Evolutionary conservation across 2,797 vertebrate genomes (phyloP).

Genomic region (Sebastiscus albofasciatus): DNA sequence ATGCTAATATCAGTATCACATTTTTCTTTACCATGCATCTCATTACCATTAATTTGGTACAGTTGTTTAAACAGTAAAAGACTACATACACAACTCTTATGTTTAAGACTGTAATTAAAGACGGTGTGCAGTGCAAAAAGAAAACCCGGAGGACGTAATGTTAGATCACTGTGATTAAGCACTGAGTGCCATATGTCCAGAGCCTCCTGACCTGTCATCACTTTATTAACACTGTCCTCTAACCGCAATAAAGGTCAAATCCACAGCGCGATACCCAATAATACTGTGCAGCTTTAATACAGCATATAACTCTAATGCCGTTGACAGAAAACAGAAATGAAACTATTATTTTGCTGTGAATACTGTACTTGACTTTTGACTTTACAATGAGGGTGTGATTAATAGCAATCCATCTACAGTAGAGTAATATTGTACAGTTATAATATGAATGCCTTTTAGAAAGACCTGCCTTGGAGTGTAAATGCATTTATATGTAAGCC

Average conservation of each 20-base stretch:
- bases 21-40: constrained; percentile 46
- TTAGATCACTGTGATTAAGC: constrained; percentile 40
- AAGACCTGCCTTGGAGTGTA: neutral
- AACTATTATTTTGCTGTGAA: neutral
- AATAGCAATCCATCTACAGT: too few species aligned
- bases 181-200: constrained; percentile 35
- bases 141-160: constrained; percentile 19
- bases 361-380: neutral
- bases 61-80: constrained; percentile 50
- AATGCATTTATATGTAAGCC: neutral
- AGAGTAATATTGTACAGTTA: neutral
- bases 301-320: neutral
- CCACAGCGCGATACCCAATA: neutral
- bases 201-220: constrained; percentile 31
- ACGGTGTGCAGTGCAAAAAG: constrained; percentile 1
- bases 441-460: neutral
- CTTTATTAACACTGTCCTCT: constrained; percentile 43
- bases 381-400: neutral
- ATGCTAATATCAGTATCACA: constrained; percentile 32
- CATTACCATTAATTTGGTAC: constrained; percentile 55
- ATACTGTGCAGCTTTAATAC: neutral
- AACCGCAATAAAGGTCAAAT: constrained; percentile 11
- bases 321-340: neutral
- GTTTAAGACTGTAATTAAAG: constrained; percentile 26
- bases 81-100: constrained; percentile 31